Percentiles rank a stretch among this genome's conserved stretches.
These are phyloP conservation scores for Cyprinodon diabolis DNA, from an alignment of 2,797 vertebrate species.

Conservation along the genomic window DNA sequence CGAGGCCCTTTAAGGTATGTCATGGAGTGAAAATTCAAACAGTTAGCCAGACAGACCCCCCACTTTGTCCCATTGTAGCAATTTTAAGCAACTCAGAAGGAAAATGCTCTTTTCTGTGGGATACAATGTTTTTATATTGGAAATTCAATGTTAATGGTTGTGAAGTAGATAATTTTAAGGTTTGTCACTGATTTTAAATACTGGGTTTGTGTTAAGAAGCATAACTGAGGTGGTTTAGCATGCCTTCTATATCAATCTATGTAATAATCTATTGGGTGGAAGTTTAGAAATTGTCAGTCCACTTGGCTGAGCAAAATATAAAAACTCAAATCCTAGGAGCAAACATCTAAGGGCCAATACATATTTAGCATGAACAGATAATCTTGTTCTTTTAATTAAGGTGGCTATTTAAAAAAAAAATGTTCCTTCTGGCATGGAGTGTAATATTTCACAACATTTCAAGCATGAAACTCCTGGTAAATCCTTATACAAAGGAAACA, in stretches of 20 bases:
- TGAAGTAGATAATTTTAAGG: not conserved
- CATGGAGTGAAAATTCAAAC: too few species aligned
- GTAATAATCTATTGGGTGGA: not conserved
- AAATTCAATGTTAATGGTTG: not conserved
- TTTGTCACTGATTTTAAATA: not conserved
- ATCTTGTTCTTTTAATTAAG: not conserved
- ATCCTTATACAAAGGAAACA: too few species aligned
- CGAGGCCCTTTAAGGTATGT: not conserved
- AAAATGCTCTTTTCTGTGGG: not conserved
- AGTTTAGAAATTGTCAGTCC: not conserved
- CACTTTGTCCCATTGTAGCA: not conserved
- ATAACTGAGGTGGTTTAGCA: not conserved
- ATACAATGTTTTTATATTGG: not conserved
- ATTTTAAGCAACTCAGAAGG: not conserved
- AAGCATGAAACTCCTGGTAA: too few species aligned
- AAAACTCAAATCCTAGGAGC: not conserved
- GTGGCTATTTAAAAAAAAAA: not conserved
- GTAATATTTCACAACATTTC: not conserved
- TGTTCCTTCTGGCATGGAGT: not conserved
- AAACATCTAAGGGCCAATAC: not conserved
- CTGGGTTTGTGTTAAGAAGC: not conserved
- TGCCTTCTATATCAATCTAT: too few species aligned
- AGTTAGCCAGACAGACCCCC: not conserved
- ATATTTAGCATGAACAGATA: not conserved
- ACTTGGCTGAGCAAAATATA: not conserved